Percentiles rank a stretch among this genome's conserved stretches.
Conservation (phyloP, 2,888 invertebrate species). For the Halocaridina rubra region DNA sequence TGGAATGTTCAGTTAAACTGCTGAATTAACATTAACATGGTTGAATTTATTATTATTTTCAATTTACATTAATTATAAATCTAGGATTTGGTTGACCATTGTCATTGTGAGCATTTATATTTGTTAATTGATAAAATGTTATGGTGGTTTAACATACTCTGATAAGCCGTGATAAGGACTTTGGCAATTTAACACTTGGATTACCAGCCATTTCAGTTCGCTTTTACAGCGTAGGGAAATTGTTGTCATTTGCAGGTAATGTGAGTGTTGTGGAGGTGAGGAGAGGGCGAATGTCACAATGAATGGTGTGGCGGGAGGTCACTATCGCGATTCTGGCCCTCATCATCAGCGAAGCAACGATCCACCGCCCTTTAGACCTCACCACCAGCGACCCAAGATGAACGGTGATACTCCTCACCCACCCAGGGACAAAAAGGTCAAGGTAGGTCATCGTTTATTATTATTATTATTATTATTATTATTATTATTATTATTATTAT, state of each 20-base stretch:
- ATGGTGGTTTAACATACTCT: too few species aligned
- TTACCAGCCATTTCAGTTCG: not conserved
- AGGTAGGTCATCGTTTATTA: constrained; percentile 43
- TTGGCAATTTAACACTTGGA: too few species aligned
- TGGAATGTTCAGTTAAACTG: too few species aligned
- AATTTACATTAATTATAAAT: too few species aligned
- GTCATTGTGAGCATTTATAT: too few species aligned
- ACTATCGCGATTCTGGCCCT: constrained; percentile 27
- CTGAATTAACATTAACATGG: too few species aligned
- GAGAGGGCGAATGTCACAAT: constrained; percentile 49
- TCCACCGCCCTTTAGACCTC: constrained; percentile 24
- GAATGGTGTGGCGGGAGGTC: constrained; percentile 52
- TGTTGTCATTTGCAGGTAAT: constrained; percentile 19
- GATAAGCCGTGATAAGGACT: too few species aligned
- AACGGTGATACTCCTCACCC: constrained; percentile 47
- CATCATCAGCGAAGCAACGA: constrained; percentile 10
- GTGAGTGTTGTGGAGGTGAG: constrained; percentile 46
- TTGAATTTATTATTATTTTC: too few species aligned
- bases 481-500: not conserved
- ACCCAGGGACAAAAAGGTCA: constrained; percentile 45
- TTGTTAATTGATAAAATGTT: too few species aligned
- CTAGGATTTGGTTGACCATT: too few species aligned
- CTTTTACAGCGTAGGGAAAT: not conserved
- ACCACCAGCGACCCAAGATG: constrained; percentile 41
- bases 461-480: not conserved